Conservation (phyloP, 2,113 vertebrate species). For the Peromyscus polionotus region DNA sequence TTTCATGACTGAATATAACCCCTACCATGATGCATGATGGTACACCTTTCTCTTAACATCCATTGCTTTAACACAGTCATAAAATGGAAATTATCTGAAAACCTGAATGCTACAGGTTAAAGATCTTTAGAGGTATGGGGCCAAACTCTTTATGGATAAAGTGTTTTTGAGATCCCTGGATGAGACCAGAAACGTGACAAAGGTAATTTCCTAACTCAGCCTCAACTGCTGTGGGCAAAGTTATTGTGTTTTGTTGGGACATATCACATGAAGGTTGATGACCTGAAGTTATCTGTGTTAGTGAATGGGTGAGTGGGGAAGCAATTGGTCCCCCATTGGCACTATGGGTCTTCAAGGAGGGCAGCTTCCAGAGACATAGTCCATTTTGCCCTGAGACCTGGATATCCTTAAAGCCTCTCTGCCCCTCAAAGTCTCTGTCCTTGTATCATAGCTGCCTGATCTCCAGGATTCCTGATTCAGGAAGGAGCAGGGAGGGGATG, state of each 20-base stretch:
- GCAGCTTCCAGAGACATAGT: fast-evolving
- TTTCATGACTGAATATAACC: neutral
- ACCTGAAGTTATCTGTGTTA: neutral
- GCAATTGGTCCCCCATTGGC: fast-evolving
- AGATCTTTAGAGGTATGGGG: fast-evolving
- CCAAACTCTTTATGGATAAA: neutral
- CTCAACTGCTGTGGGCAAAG: fast-evolving
- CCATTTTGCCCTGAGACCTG: neutral
- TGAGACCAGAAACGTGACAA: neutral
- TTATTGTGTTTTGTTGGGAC: neutral
- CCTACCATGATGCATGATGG: neutral
- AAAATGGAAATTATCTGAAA: neutral
- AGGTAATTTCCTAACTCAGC: neutral
- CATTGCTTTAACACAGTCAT: too few species aligned
- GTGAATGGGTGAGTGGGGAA: fast-evolving
- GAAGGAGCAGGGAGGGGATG: fast-evolving
- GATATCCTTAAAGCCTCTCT: neutral
- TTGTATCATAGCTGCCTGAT: fast-evolving
- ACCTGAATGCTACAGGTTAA: fast-evolving
- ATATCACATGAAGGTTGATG: too few species aligned
- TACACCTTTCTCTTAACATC: fast-evolving
- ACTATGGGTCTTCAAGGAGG: fast-evolving
- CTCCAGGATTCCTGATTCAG: fast-evolving
- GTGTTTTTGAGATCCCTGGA: fast-evolving
- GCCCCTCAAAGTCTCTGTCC: neutral